These are phyloP conservation scores for Virgularia gustaviana DNA, from an alignment of 92 coral and sea anemone genomes.

Conservation along the genomic window DNA sequence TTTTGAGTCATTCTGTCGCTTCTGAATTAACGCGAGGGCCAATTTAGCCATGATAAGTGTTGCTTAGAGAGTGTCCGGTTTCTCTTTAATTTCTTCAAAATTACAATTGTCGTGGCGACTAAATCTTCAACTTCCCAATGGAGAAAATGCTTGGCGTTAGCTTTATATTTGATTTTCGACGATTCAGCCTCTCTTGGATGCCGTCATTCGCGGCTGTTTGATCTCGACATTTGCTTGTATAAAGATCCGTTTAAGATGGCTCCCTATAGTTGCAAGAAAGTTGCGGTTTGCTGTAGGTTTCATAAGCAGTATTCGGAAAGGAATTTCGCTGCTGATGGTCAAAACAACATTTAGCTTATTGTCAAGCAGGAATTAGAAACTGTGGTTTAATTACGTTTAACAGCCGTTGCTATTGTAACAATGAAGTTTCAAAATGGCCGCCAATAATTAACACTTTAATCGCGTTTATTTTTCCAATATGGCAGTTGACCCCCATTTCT, in stretches of 20 bases:
- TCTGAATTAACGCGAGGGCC: conserved; percentile 34
- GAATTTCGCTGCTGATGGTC: no score
- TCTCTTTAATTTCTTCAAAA: neutral
- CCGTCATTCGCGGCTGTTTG: neutral
- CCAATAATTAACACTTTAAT: no score
- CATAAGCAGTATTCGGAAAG: no score
- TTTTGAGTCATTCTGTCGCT: conserved; percentile 36
- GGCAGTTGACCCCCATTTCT: no score
- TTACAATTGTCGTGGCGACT: neutral
- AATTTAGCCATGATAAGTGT: conserved; percentile 13
- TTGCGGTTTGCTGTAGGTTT: no score
- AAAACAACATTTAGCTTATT: no score
- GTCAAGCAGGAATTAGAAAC: no score
- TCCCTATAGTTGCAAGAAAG: no score
- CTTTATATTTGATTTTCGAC: conserved; percentile 34
- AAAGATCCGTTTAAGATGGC: neutral
- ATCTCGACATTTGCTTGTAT: neutral
- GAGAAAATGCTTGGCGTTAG: conserved; percentile 36
- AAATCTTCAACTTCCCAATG: conserved; percentile 40
- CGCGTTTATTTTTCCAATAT: no score
- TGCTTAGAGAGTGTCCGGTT: neutral
- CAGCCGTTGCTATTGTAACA: no score
- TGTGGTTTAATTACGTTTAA: no score
- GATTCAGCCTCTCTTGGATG: conserved; percentile 35
- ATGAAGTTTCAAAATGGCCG: no score